Evolutionary conservation across 2,888 invertebrate species (phyloP).

Genomic region (Rhorus exstirpatorius): DNA sequence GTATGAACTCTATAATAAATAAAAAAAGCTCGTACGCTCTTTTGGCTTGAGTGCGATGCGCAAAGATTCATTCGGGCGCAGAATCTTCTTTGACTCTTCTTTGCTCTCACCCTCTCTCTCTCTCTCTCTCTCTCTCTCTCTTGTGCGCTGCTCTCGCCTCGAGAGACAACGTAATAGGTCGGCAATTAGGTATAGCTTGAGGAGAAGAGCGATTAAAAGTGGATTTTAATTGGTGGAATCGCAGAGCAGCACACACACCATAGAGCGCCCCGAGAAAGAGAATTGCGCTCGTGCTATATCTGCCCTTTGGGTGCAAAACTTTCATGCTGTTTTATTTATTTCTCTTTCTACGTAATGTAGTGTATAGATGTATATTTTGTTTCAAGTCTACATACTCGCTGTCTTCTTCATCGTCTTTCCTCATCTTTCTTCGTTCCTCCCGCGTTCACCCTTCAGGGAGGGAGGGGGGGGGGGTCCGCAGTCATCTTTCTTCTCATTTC

Average conservation of each 20-base stretch:
- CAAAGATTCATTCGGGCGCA: constrained; percentile 35
- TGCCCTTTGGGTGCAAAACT: constrained; percentile 64
- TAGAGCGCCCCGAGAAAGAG: constrained; percentile 73
- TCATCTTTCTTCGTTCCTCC: constrained; percentile 31
- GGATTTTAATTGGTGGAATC: constrained; percentile 82
- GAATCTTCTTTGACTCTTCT: constrained; percentile 50
- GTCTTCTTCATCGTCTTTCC: constrained; percentile 39
- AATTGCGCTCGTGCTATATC: constrained; percentile 66
- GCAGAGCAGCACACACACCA: constrained; percentile 59
- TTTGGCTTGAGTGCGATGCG: constrained; percentile 40
- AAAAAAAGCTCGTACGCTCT: constrained; percentile 42
- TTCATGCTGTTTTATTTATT: constrained; percentile 69
- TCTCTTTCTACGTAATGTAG: constrained; percentile 38
- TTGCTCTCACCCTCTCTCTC: neutral
- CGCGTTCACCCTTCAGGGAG: constrained; percentile 33
- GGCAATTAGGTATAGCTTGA: constrained; percentile 76
- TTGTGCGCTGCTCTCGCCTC: constrained; percentile 51
- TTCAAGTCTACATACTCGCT: constrained; percentile 7
- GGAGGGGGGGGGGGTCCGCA: neutral
- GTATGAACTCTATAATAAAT: constrained; percentile 51
- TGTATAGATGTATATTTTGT: constrained; percentile 18
- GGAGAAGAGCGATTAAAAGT: constrained; percentile 83
- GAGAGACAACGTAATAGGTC: constrained; percentile 71
- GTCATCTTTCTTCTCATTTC: constrained; percentile 35
- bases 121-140: constrained; percentile 21